Evolutionary conservation across 2,888 invertebrate species (phyloP), one percentile per base, ranked within the genome.

Genomic region (Drosophila mimica): DNA sequence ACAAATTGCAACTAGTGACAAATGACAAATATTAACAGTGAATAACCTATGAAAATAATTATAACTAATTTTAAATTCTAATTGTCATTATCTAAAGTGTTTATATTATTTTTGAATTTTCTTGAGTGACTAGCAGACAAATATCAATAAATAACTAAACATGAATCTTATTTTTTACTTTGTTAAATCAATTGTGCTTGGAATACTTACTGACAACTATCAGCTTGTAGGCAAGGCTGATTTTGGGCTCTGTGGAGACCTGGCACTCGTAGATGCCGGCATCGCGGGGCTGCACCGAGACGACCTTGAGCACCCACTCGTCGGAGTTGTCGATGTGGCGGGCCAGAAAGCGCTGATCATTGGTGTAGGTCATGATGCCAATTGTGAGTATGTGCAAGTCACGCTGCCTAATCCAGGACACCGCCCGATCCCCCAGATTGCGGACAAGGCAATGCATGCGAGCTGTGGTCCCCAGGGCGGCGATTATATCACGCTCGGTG

Each of bases 381-480:
- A 96, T 96, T 25, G 96, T 96, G 56, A 96, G 93, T 81, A 96
- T 95, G 94, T 97, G 97, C 48, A 97, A 94, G 92, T 97, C 97
- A 17, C 97, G 94, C 91, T 97, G 96, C 13, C 97, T 94, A 83
- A 97, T 97, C 97, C 97, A 97, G 15, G 97, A 97, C 17, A 97
- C 92, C 2, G 92, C 97, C 93, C 97, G 94, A 93, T 97, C 97
- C 25, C 97, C 97, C 76, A 97, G 94, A 93, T 97, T 97, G 79
- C 96, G 94, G 74, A 97, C 97, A 89, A 96, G 94, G 93, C 97
- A 97, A 93, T 97, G 96, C 56, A 97, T 94, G 92, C 97, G 96
- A 74, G 97, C 97, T 52, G 96, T 96, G 93, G 97, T 97, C 71
- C 97, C 97, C 79, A 97, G 96, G 74, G 97, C 97, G 81, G 97